Base-by-base conservation (phyloP, 2,797 vertebrate genomes). In the Eulemur albifrons region DNA sequence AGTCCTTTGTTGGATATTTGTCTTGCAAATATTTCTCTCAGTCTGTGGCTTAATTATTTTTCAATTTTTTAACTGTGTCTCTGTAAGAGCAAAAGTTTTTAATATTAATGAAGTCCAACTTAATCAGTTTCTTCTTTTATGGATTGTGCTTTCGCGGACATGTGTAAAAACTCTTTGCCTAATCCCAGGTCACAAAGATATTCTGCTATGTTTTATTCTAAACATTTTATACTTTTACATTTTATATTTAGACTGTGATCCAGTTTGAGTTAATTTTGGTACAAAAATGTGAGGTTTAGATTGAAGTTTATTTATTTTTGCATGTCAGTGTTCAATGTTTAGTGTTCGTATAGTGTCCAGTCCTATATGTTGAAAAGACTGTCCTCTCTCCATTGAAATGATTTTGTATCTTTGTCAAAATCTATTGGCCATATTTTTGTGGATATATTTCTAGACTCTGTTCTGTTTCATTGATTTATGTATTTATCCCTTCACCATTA, bases 91-190 rank as follows among this genome's bases (percentile, higher is more conserved):
- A 72, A 50, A 77, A n/a, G 11, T 69, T 90, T 91, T 82, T 88
- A 90, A 82, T 57, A 87, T 94, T 88, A 94, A 76, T 85, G 32
- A 76, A 92, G 20, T 81, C 25, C 45, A 89, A 30, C 3, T 88
- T 89, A 72, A 77, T 1, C n/a, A 80, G 20, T 84, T 93, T 95
- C 81, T 94, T 88, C 52, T 91, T 89, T 83, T 89, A 32, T 70
- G n/a, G 13, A 54, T 50, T 73, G 32, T 81, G 23, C 70, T 85
- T 92, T 94, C 69, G 17, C 21, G 89, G 30, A 70, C 14, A 48
- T 73, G 15, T 52, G 32, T 67, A 87, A 87, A 83, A 85, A 63
- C 6, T 45, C 54, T 70, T 77, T 94, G 14, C 17, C 25, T 87
- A 79, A 67, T 48, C 17, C 12, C 13, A 59, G 54, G n/a, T 96